Conservation (phyloP, 2,797 vertebrate genomes). For the Rhyacichthys aspro region DNA sequence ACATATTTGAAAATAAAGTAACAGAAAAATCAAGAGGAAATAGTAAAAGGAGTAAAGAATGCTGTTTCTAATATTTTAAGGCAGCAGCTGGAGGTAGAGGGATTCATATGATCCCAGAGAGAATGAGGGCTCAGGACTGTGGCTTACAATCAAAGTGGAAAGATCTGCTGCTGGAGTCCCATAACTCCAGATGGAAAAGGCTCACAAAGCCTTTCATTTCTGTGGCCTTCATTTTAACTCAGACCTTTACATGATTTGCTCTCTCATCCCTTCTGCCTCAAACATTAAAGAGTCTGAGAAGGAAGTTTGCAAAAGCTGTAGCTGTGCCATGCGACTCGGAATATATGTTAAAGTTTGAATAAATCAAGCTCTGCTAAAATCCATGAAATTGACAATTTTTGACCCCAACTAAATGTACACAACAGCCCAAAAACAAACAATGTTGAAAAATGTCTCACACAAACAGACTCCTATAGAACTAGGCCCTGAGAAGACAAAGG, state of each 20-base stretch:
- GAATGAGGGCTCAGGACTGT: slow-evolving; percentile 37
- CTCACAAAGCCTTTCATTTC: slow-evolving; percentile 52
- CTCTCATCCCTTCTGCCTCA: slow-evolving; percentile 16
- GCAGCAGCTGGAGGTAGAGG: slow-evolving; percentile 3
- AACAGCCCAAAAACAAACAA: no score
- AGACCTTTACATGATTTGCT: slow-evolving; percentile 14
- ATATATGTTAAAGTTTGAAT: neutral
- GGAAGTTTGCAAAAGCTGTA: slow-evolving; percentile 23
- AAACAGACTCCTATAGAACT: slow-evolving; percentile 7
- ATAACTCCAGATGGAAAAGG: slow-evolving; percentile 35
- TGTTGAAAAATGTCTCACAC: slow-evolving; percentile 1
- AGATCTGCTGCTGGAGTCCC: slow-evolving; percentile 44
- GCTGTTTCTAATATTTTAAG: slow-evolving; percentile 11
- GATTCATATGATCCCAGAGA: slow-evolving; percentile 42
- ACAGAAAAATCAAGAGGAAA: neutral
- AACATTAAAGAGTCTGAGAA: slow-evolving; percentile 9
- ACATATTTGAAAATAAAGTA: neutral
- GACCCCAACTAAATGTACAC: neutral
- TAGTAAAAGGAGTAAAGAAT: neutral
- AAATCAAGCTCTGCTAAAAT: neutral
- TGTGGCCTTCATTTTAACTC: slow-evolving; percentile 29
- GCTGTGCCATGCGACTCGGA: slow-evolving; percentile 6
- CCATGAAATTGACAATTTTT: slow-evolving; percentile 1
- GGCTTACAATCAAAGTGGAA: slow-evolving; percentile 37
- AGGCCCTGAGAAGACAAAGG: slow-evolving; percentile 26